Evolutionary conservation across 1,140 invertebrate species (phyloP), one percentile per base, ranked within the genome.

Genomic region (Eupristina koningsbergeri): DNA sequence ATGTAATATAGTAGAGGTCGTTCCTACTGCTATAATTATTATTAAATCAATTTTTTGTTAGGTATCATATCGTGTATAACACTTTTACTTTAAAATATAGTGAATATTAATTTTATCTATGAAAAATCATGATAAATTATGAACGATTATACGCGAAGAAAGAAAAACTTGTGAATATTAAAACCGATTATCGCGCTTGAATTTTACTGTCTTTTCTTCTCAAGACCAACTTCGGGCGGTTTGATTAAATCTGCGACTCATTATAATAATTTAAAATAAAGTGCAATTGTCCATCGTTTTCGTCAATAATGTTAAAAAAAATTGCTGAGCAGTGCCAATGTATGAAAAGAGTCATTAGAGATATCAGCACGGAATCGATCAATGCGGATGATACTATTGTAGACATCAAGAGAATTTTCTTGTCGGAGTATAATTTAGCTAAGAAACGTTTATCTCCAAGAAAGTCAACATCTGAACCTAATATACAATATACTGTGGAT

Each of bases 1-100:
- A 91, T 92, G 91, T 92, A 92, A 91, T 86, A 92, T 92, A 92
- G 91, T 90, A 90, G 89, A 89, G 88, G 89, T 88, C 91, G 91
- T 91, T 91, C 88, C 90, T 91, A 88, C 91, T 91, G 89, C 90
- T 92, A 91, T 89, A 87, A 90, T 88, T 76, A 58, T 36, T 88
- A 87, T 87, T 85, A 86, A 89, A 89, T 90, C 89, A n/a, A n/a
- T n/a, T 90, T 71, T 80, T 85, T 83, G 63, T 89, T 90, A 89
- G 88, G 88, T 39, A 81, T 89, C 89, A 87, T 90, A 91, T 87
- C 88, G 87, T 89, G 87, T 90, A 89, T 90, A 90, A 91, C 89
- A 90, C 86, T 88, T 90, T 89, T 89, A 89, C 87, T 91, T 88
- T 88, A 87, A 88, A 91, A 86, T 87, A 90, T 90, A 91, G 89